A percentile compares a stretch with the other conserved stretches of the same genome.
phyloP scores from a whole-genome alignment of 2,888 invertebrate species.

The Acrocera orbiculus region DNA sequence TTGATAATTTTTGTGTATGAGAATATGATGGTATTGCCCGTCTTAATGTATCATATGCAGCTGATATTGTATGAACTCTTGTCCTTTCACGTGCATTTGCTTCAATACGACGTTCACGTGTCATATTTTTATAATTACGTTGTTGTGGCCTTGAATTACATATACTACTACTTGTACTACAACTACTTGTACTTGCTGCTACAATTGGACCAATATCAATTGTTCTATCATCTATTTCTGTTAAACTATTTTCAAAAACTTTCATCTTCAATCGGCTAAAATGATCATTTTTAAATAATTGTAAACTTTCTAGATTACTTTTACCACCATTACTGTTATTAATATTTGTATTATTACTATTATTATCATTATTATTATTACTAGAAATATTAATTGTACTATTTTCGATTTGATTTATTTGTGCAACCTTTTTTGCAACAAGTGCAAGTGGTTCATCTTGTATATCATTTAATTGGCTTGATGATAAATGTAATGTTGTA shows the following conservation, averaged over 20 bases:
- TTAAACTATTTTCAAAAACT: not conserved
- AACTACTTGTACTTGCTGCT: constrained; percentile 9
- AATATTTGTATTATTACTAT: not conserved
- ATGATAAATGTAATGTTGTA: constrained; percentile 25
- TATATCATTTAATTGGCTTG: constrained; percentile 13
- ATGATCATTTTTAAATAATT: too few species aligned
- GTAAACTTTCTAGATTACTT: too few species aligned
- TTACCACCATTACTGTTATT: not conserved
- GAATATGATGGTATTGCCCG: constrained; percentile 77
- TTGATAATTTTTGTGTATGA: constrained; percentile 83
- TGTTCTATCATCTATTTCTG: not conserved
- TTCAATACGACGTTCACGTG: constrained; percentile 76
- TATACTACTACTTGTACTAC: constrained; percentile 9
- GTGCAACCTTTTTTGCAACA: constrained; percentile 33
- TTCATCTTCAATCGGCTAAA: too few species aligned
- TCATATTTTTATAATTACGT: constrained; percentile 91
- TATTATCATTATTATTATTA: not conserved
- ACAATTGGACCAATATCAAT: not conserved
- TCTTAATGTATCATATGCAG: constrained; percentile 80
- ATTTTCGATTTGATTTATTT: constrained; percentile 14
- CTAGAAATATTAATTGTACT: constrained; percentile 6
- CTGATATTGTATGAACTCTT: constrained; percentile 87
- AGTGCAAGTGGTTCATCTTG: constrained; percentile 48
- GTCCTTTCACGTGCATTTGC: constrained; percentile 88
- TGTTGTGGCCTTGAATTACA: constrained; percentile 40